Evolutionary conservation across 1,140 invertebrate genomes (phyloP).

Genomic region (Bombus balteatus): DNA sequence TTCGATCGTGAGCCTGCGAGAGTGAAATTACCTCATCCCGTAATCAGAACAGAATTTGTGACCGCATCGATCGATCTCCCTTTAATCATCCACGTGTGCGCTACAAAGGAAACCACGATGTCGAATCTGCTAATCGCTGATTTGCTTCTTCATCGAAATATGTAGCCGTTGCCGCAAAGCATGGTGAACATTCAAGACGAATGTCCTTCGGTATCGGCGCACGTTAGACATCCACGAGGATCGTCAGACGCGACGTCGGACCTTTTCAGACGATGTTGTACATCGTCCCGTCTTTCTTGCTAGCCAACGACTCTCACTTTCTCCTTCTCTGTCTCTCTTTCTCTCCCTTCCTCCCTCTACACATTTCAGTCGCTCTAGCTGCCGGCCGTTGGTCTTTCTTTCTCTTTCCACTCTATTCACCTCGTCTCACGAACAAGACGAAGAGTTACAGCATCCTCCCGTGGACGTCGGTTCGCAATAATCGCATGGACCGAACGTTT

Average conservation of each 20-base stretch:
- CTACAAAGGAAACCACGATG: no score
- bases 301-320: slow-evolving; percentile 52
- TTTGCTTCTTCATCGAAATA: slow-evolving; percentile 17
- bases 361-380: slow-evolving; percentile 19
- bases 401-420: slow-evolving; percentile 16
- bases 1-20: background rate
- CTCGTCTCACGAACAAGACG: slow-evolving; percentile 46
- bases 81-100: background rate
- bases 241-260: slow-evolving; percentile 29
- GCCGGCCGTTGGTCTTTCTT: background rate
- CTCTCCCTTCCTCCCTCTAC: slow-evolving; percentile 54
- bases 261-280: slow-evolving; percentile 40
- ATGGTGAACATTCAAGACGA: slow-evolving; percentile 35
- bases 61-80: background rate
- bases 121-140: slow-evolving; percentile 12
- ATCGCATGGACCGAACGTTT: slow-evolving; percentile 76
- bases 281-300: slow-evolving; percentile 55
- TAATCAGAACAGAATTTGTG: background rate
- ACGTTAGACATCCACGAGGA: slow-evolving; percentile 12
- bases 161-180: background rate
- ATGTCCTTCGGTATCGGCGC: slow-evolving; percentile 41
- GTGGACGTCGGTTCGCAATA: slow-evolving; percentile 69
- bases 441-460: slow-evolving; percentile 79
- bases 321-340: slow-evolving; percentile 60
- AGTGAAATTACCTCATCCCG: background rate